These are phyloP conservation scores for Celastrina argiolus DNA, from an alignment of 2,888 invertebrate genomes.

Conservation along the genomic window DNA sequence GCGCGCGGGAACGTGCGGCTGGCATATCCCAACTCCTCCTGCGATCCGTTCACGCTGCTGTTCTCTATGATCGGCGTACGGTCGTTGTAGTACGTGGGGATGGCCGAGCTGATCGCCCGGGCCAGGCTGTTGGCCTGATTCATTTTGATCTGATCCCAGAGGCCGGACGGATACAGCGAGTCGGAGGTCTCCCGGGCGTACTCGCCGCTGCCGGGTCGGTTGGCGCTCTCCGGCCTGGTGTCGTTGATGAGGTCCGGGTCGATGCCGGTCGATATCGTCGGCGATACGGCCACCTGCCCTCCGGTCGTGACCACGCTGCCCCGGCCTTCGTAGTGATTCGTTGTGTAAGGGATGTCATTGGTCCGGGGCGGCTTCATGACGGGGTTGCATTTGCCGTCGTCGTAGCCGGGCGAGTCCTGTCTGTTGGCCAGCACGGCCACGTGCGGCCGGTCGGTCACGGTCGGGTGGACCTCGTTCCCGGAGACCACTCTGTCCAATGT, in stretches of 20 bases:
- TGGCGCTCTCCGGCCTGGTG: conserved; percentile 81
- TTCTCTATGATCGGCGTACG: conserved; percentile 86
- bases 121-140: conserved; percentile 75
- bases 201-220: conserved; percentile 84
- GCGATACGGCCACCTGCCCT: conserved; percentile 82
- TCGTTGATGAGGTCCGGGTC: conserved; percentile 93
- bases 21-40: conserved; percentile 79
- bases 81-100: conserved; percentile 82
- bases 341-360: conserved; percentile 83
- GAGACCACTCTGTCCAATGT: conserved; percentile 85
- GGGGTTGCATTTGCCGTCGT: conserved; percentile 78
- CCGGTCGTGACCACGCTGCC: conserved; percentile 81
- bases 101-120: conserved; percentile 76
- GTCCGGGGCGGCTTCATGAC: conserved; percentile 84
- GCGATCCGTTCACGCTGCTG: conserved; percentile 76
- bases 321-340: conserved; percentile 82
- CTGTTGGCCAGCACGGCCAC: conserved; percentile 79
- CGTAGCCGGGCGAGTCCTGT: conserved; percentile 57
- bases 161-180: conserved; percentile 86
- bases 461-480: conserved; percentile 70
- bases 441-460: conserved; percentile 71
- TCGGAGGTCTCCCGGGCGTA: conserved; percentile 86
- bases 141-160: conserved; percentile 83
- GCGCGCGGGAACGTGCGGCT: conserved; percentile 80
- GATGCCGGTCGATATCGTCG: conserved; percentile 85